Base-by-base conservation (phyloP, 1,140 invertebrate genomes). In the Phenacoccus solenopsis region DNA sequence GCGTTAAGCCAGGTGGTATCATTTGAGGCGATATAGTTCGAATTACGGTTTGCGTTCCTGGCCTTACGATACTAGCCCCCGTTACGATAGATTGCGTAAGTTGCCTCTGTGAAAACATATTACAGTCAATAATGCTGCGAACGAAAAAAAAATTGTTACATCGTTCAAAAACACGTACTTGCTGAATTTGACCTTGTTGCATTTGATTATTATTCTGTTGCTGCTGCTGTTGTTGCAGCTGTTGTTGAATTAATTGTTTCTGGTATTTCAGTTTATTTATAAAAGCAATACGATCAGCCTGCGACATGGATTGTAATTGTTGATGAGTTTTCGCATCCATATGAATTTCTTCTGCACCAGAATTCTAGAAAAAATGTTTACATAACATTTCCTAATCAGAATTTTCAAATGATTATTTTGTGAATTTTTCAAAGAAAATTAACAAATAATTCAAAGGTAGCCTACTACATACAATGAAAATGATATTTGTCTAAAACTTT, bases 251-350 rank as follows among this genome's bases (percentile, higher is more conserved):
- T 16, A 2, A 87, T 76, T 71, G 84, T 85, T 57, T 79, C 64
- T 87, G 83, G 74, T 87, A 87, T 73, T 90, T 87, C 35, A 91
- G 78, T 75, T 88, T 88, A 5, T 88, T 85, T 0, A 91, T 85
- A 74, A 90, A 91, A 75, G 90, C 82, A 1, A 87, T 86, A 28
- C 88, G 81, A 73, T 91, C 88, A 69, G 88, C 84, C 0, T 88
- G 87, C 75, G 90, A 87, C 84, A 92, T 85, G 70, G 90, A 88
- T 75, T 91, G 89, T 27, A 91, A 77, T 72, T 91, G 88, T n/a
- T 89, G 87, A 75, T 91, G 89, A 2, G 89, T 90, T 72, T 90
- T 87, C 5, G 87, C 87, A 75, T 90, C 89, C 69, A 90, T 78
- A 67, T 89, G 89, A 69, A 90, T 91, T 87, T 80, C 73, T 90